phyloP scores from a whole-genome alignment of 2,113 vertebrate genomes.

The Steatornis caripensis region DNA sequence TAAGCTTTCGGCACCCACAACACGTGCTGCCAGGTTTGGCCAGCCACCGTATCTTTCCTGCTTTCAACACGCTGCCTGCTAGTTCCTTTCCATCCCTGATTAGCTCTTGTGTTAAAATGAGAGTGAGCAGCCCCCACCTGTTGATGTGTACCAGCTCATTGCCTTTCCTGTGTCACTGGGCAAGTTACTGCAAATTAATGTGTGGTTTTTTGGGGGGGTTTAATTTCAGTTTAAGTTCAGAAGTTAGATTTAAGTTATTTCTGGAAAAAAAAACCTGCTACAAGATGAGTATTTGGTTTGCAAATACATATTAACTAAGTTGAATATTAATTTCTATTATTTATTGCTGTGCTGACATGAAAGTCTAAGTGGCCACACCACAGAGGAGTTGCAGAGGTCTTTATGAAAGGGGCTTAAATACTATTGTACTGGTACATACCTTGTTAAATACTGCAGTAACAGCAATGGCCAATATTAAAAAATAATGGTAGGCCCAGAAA shows the following conservation, averaged over 20 bases:
- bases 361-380: not conserved
- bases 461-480: not conserved
- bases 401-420: not conserved
- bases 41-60: not conserved
- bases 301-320: not conserved
- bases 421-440: accelerated
- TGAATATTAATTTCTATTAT: not conserved
- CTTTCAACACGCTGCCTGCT: not conserved
- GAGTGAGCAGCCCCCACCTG: not conserved
- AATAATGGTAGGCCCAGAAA: not conserved
- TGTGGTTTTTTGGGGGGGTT: accelerated
- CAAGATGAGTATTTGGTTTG: not conserved
- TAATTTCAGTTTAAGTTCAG: not conserved
- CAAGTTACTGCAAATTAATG: not conserved
- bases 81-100: not conserved
- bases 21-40: not conserved
- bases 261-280: not conserved
- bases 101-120: not conserved
- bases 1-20: not conserved
- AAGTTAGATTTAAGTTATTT: not conserved
- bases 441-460: not conserved
- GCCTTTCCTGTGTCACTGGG: not conserved
- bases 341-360: not conserved
- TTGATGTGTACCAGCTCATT: not conserved
- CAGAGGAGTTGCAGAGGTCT: not conserved